Evolutionary conservation across 2,888 invertebrate genomes (phyloP), one percentile per base, ranked within the genome.

Genomic region (Chaetoderma sp.): DNA sequence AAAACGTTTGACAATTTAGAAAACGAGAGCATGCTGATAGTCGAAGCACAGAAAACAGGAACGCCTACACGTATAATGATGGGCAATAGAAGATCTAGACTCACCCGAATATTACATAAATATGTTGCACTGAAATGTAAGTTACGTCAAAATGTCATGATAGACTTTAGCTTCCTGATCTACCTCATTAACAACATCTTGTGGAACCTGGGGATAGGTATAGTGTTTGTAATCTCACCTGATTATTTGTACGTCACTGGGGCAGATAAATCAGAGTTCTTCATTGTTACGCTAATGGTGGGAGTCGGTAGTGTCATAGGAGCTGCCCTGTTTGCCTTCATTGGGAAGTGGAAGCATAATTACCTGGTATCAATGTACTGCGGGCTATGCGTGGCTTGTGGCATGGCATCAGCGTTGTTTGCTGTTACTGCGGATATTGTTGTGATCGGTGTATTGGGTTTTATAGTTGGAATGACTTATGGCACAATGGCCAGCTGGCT

Each of bases 131-230:
- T n/a, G n/a, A n/a, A n/a, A n/a, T n/a, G n/a, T n/a, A n/a, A n/a
- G n/a, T n/a, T n/a, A n/a, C n/a, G n/a, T n/a, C n/a, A n/a, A n/a
- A n/a, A 52, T 52, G 52, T 52, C 16, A 52, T 52, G 52, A 6
- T 27, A 3, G 60, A 74, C 45, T 61, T 75, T 54, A 70, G 72
- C 27, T 82, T 80, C 63, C 52, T 75, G 28, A 70, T 80, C 5
- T 82, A 72, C 60, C 78, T 76, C 63, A n/a, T 78, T n/a, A 80
- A 77, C 55, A 82, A 79, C 60, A 71, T 80, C n/a, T 68, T 73
- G 32, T 82, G 80, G 80, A 82, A 82, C 67, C 68, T 76, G 18
- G 72, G 74, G 2, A 67, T 60, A 4, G 72, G 70, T 10, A 73
- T 79, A 16, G 21, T 76, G 1, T 45, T 77, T 33, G 62, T 80